phyloP scores from a whole-genome alignment of 1,140 invertebrate species.

The Drosophila yakuba region DNA sequence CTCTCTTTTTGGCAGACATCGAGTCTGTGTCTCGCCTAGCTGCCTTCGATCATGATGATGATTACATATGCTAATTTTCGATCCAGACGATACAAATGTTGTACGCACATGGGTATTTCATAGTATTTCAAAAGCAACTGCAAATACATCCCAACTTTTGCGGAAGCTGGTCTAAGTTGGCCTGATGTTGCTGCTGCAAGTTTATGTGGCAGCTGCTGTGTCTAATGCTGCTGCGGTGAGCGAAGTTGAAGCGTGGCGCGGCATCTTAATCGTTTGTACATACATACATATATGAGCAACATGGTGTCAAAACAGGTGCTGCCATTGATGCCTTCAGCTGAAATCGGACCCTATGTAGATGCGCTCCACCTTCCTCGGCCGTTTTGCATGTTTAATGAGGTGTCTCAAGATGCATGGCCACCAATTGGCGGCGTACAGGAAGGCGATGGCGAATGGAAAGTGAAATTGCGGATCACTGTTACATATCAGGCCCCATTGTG shows the following conservation, averaged over 20 bases:
- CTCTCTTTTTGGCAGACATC: constrained; percentile 41
- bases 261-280: constrained; percentile 18
- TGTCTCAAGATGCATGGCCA: constrained; percentile 69
- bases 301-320: constrained; percentile 56
- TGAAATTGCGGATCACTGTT: constrained; percentile 74
- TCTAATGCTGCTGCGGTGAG: constrained; percentile 14
- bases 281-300: constrained; percentile 8
- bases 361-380: neutral
- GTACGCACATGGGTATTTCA: constrained; percentile 46
- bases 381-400: constrained; percentile 76
- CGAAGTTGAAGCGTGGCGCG: constrained; percentile 52
- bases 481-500: constrained; percentile 60
- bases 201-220: neutral
- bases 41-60: constrained; percentile 48
- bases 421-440: constrained; percentile 62
- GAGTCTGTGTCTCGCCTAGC: constrained; percentile 55
- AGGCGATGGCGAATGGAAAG: constrained; percentile 54
- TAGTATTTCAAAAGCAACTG: constrained; percentile 40
- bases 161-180: constrained; percentile 60
- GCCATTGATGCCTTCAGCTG: constrained; percentile 40
- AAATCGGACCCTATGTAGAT: constrained; percentile 23
- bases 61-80: constrained; percentile 51
- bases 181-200: neutral
- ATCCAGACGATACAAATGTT: constrained; percentile 18
- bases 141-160: constrained; percentile 28